phyloP scores from a whole-genome alignment of 2,113 vertebrate species.

The Channa maculata region DNA sequence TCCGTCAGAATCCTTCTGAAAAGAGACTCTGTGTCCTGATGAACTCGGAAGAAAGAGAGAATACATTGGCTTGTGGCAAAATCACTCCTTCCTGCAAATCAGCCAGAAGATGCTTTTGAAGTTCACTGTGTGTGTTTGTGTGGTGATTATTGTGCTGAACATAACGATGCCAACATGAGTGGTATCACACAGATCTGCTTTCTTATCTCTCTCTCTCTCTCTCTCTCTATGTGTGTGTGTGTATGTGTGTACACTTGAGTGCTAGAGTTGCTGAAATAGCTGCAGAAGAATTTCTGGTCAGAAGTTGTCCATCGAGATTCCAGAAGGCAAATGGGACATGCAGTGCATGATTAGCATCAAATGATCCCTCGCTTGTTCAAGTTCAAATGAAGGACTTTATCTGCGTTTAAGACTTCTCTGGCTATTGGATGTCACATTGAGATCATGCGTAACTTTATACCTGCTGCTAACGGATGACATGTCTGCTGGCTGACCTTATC shows the following conservation, averaged over 20 bases:
- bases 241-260: slow-evolving; percentile 7
- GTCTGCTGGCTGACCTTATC: slow-evolving; percentile 75
- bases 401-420: slow-evolving; percentile 65
- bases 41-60: slow-evolving; percentile 6
- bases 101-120: slow-evolving; percentile 38
- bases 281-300: slow-evolving; percentile 44
- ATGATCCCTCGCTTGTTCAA: slow-evolving; percentile 58
- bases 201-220: not conserved
- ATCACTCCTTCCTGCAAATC: slow-evolving; percentile 15
- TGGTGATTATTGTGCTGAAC: slow-evolving; percentile 22
- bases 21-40: slow-evolving; percentile 19
- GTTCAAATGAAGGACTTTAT: slow-evolving; percentile 69
- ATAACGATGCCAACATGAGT: slow-evolving; percentile 11
- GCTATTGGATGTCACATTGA: slow-evolving; percentile 61
- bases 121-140: slow-evolving; percentile 46
- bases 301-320: slow-evolving; percentile 37
- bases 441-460: slow-evolving; percentile 64
- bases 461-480: slow-evolving; percentile 54
- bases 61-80: slow-evolving; percentile 15
- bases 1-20: slow-evolving; percentile 6
- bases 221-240: not conserved
- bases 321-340: slow-evolving; percentile 49
- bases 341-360: slow-evolving; percentile 51
- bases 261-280: slow-evolving; percentile 47
- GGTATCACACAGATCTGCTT: slow-evolving; percentile 28